Evolutionary conservation across 2,797 vertebrate genomes (phyloP), one percentile per base, ranked within the genome.

Genomic region (Sebastes elongatus): DNA sequence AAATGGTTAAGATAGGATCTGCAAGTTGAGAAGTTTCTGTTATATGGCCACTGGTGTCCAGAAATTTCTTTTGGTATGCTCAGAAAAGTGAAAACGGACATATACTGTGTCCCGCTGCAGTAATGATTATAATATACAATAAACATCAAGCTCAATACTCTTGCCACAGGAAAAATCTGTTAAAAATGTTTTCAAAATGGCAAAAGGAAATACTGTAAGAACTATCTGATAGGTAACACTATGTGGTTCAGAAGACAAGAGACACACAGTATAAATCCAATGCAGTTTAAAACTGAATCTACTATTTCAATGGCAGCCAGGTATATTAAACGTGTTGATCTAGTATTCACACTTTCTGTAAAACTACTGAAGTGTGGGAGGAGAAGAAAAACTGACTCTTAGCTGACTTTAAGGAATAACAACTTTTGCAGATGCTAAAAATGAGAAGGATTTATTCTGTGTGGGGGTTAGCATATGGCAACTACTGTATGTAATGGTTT

Each of bases 351-450:
- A 75, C 28, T 71, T 80, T 79, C 35, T 87, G 61, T 80, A 35
- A 80, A 82, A 78, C 16, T 16, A 78, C 68, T 80, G 18, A 42
- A 68, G 76, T 71, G 88, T 90, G 77, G 90, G 85, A 88, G 74
- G 82, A 86, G 38, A 81, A 42, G 75, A 71, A 77, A 81, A 87
- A 82, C 72, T 71, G 83, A 86, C 30, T 82, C 38, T 78, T 71
- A 77, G 78, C 82, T 91, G 81, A 76, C 82, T 80, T 77, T 71
- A 49, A 62, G 69, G 30, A 33, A 30, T 62, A 84, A 88, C 23
- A 81, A 63, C 76, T 86, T 93, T 76, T 83, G 77, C 92, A 93
- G 93, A 93, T 87, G 84, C 72, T 88, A 30, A 83, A 86, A 46
- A 35, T 85, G 85, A 88, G 72, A 83, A 20, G 72, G 78, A 27